phyloP scores from a whole-genome alignment of 2,888 invertebrate species.

The Leptopterna dolabrata region DNA sequence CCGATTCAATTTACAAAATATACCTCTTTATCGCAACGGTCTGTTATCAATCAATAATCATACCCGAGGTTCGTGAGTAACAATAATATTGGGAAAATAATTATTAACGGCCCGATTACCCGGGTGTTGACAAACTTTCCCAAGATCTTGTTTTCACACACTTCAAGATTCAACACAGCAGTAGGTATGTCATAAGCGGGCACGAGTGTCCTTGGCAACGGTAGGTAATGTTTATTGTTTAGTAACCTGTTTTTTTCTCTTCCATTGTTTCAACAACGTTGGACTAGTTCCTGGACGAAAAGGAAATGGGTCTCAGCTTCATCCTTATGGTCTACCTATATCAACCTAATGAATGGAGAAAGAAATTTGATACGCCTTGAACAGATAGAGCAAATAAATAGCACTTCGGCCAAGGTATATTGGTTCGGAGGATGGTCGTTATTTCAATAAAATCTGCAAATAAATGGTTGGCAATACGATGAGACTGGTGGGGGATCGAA shows the following conservation, averaged over 20 bases:
- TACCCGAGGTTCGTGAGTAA: neutral
- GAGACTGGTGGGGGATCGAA: no score
- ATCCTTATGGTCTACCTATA: neutral
- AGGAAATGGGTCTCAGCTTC: neutral
- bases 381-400: no score
- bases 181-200: neutral
- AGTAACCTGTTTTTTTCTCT: constrained; percentile 16
- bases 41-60: neutral
- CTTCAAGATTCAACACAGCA: neutral
- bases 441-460: no score
- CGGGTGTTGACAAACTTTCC: neutral
- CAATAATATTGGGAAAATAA: neutral
- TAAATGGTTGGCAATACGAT: no score
- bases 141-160: neutral
- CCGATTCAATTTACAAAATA: neutral
- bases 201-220: constrained; percentile 14
- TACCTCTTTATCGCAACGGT: neutral
- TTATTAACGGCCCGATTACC: neutral
- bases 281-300: neutral
- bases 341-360: neutral
- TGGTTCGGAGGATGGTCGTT: no score
- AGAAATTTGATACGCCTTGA: no score
- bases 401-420: no score
- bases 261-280: constrained; percentile 26
- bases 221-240: neutral